phyloP scores from a whole-genome alignment of 2,113 vertebrate species.

The Psittacara wagleri region DNA sequence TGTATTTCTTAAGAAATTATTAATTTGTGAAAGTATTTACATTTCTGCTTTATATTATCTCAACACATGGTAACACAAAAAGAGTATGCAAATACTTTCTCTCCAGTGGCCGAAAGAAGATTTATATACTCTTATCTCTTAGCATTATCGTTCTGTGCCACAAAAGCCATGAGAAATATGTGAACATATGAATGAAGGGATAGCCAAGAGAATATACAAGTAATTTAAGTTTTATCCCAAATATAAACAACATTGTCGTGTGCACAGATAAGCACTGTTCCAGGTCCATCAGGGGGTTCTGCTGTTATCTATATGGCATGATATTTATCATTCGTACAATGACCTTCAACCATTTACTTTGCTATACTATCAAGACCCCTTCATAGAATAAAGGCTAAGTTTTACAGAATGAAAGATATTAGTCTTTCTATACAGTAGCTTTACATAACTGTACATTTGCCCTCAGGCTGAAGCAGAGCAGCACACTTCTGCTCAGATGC shows the following conservation, averaged over 20 bases:
- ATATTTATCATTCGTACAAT: constrained; percentile 34
- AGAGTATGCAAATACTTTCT: neutral
- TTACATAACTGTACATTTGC: neutral
- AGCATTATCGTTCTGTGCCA: neutral
- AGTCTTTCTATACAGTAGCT: neutral
- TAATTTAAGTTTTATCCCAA: constrained; percentile 45
- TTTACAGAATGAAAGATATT: neutral
- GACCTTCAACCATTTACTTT: constrained; percentile 38
- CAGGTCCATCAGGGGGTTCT: neutral
- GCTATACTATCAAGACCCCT: neutral
- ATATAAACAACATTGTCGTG: constrained; percentile 9
- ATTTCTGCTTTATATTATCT: neutral
- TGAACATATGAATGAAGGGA: neutral
- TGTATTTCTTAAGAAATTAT: neutral
- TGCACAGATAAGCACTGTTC: constrained; percentile 6
- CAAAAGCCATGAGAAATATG: constrained; percentile 34
- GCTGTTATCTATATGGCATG: neutral
- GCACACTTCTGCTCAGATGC: neutral
- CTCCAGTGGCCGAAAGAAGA: neutral
- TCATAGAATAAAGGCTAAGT: neutral
- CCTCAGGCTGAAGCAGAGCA: neutral
- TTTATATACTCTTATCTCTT: constrained; percentile 22
- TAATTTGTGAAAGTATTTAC: neutral
- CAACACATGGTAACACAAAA: neutral
- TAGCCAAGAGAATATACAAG: constrained; percentile 28